Evolutionary conservation across 2,888 invertebrate genomes (phyloP).

Genomic region (Tanytarsus gracilentus): DNA sequence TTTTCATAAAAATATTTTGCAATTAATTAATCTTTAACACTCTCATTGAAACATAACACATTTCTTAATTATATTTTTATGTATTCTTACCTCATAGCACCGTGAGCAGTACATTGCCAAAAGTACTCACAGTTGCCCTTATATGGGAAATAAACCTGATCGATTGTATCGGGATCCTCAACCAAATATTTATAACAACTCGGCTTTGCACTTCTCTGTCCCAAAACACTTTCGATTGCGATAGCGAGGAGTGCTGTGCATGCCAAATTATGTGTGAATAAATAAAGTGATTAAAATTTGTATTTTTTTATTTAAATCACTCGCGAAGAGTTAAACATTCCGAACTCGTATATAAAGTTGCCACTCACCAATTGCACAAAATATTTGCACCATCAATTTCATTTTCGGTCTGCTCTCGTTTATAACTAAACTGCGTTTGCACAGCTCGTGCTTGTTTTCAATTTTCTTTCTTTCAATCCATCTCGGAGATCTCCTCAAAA

Average conservation of each 20-base stretch:
- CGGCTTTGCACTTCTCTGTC: slow-evolving; percentile 8
- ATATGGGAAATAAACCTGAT: slow-evolving; percentile 20
- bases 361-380: slow-evolving; percentile 27
- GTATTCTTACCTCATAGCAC: neutral
- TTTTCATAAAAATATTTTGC: neutral
- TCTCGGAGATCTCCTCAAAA: neutral
- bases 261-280: no score
- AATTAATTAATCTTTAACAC: no score
- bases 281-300: neutral
- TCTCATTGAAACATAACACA: no score
- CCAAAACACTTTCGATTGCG: neutral
- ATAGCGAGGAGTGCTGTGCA: no score
- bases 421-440: slow-evolving; percentile 27
- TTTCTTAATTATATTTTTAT: neutral
- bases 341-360: slow-evolving; percentile 2
- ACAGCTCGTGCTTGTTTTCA: slow-evolving; percentile 4
- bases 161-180: slow-evolving; percentile 16
- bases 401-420: slow-evolving; percentile 27
- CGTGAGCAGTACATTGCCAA: slow-evolving; percentile 17
- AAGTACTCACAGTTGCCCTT: slow-evolving; percentile 17
- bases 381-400: slow-evolving; percentile 25
- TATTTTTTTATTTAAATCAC: no score
- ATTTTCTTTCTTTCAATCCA: slow-evolving; percentile 17
- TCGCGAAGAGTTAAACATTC: neutral
- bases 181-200: slow-evolving; percentile 1